Evolutionary conservation across 2,113 vertebrate species (phyloP).

Genomic region (Anarhynchus alexandrinus): DNA sequence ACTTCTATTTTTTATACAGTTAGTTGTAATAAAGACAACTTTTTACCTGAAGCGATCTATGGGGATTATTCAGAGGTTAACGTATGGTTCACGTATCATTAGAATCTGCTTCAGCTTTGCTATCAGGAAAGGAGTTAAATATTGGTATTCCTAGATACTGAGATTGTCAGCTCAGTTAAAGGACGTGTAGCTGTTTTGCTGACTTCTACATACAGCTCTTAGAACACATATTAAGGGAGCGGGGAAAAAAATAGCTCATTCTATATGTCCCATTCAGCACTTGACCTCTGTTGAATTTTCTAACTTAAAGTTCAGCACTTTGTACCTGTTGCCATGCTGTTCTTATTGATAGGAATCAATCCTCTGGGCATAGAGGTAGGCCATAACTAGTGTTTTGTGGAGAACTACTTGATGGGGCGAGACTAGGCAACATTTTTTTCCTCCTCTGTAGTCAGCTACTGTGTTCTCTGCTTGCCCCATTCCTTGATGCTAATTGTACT

Average conservation of each 20-base stretch:
- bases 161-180: background rate
- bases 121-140: background rate
- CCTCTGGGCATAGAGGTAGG: rapidly evolving
- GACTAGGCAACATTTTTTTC: background rate
- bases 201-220: background rate
- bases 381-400: background rate
- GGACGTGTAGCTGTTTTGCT: background rate
- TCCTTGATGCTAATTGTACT: background rate
- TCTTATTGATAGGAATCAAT: background rate
- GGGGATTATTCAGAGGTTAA: background rate
- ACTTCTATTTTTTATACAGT: background rate
- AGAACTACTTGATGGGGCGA: background rate
- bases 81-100: background rate
- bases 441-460: background rate
- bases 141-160: background rate
- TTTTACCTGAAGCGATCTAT: background rate
- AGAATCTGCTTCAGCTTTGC: background rate
- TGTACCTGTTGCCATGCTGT: background rate
- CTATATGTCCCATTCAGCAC: background rate
- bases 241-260: background rate
- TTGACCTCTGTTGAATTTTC: background rate
- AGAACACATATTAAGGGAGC: background rate
- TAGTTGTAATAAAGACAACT: background rate
- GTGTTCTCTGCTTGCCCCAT: background rate
- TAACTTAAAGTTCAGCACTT: background rate